A percentile compares a stretch with the other conserved stretches of the same genome.
Evolutionary conservation across 2,888 invertebrate genomes (phyloP).

Genomic region (Dendrolimus houi): DNA sequence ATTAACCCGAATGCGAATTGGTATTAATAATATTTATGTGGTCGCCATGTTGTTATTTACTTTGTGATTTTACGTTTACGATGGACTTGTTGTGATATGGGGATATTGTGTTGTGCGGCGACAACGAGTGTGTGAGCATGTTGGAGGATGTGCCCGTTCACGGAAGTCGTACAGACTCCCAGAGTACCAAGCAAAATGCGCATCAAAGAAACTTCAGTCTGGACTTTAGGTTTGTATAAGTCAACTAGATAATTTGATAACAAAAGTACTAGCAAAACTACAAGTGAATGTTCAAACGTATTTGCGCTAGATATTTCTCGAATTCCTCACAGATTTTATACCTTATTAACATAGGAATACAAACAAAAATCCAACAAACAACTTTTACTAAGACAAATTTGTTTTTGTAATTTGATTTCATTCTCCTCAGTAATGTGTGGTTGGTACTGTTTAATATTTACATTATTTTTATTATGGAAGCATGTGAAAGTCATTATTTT

Average conservation of each 20-base stretch:
- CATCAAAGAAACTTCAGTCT: slow-evolving; percentile 93
- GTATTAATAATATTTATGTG: slow-evolving; percentile 22
- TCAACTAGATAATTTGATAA: slow-evolving; percentile 11
- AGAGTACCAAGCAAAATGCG: slow-evolving; percentile 50
- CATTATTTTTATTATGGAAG: neutral
- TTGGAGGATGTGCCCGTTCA: slow-evolving; percentile 74
- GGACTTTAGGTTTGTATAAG: slow-evolving; percentile 84
- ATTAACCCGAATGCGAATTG: slow-evolving; percentile 12
- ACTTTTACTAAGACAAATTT: too few relatives aligned
- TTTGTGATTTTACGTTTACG: slow-evolving; percentile 49
- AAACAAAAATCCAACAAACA: neutral
- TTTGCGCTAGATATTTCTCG: neutral
- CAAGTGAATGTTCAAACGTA: neutral
- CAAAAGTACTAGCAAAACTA: slow-evolving; percentile 6
- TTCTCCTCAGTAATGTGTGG: too few relatives aligned
- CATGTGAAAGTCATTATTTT: neutral
- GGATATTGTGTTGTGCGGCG: slow-evolving; percentile 52
- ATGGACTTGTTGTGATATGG: slow-evolving; percentile 46
- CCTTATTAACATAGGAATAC: neutral
- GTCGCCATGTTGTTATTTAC: slow-evolving; percentile 74
- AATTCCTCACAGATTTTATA: neutral
- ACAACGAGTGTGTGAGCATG: slow-evolving; percentile 61
- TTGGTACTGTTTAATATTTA: neutral
- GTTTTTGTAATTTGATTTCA: too few relatives aligned
- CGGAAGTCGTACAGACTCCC: slow-evolving; percentile 60